phyloP scores from a whole-genome alignment of 2,888 invertebrate genomes.

The Acanthacorydalis orientalis region DNA sequence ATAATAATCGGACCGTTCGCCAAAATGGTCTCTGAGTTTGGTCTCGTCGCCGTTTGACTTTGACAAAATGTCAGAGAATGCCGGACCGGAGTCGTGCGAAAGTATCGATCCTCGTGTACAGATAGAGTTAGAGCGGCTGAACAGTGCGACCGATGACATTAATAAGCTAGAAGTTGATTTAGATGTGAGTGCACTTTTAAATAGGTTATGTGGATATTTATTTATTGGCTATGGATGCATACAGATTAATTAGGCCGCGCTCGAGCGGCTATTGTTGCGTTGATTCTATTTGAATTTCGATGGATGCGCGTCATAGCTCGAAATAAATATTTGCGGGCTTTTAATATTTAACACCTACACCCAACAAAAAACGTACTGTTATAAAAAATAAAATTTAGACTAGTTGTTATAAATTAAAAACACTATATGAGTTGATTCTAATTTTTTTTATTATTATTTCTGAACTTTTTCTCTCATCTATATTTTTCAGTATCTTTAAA shows the following conservation, averaged over 20 bases:
- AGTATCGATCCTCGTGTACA: constrained; percentile 69
- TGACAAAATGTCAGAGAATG: constrained; percentile 36
- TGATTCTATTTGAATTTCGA: background rate
- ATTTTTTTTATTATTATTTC: no score
- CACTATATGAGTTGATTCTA: no score
- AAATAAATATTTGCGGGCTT: no score
- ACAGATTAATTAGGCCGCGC: background rate
- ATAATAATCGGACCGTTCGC: no score
- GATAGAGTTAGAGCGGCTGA: constrained; percentile 76
- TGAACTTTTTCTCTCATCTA: no score
- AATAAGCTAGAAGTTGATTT: constrained; percentile 79
- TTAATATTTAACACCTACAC: no score
- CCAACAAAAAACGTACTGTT: no score
- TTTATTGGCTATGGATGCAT: constrained; percentile 7
- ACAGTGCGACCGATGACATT: constrained; percentile 83
- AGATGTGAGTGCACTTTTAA: constrained; percentile 37
- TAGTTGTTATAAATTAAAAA: no score
- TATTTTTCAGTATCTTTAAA: no score
- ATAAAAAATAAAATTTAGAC: no score
- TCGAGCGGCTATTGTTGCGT: background rate
- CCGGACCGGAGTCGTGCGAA: constrained; percentile 40
- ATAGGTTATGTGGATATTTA: background rate
- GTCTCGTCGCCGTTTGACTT: background rate
- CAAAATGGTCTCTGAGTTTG: no score
- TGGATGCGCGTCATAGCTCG: no score